Evolutionary conservation across 92 coral and sea anemone genomes (phyloP).

Genomic region (Paragorgia papillata): DNA sequence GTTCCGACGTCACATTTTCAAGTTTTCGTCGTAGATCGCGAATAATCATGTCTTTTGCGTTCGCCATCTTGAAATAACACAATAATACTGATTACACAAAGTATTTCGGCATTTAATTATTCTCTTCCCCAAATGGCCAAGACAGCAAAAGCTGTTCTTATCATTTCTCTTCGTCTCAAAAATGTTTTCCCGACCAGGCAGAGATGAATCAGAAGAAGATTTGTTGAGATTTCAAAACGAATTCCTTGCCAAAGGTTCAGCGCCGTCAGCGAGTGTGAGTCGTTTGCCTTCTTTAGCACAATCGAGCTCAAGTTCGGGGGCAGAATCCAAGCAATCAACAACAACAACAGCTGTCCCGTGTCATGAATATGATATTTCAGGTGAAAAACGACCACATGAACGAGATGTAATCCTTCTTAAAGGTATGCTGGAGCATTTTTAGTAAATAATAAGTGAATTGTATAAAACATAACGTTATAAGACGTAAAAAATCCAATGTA

Average conservation of each 20-base stretch:
- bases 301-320: constrained; percentile 20
- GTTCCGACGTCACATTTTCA: constrained; percentile 62
- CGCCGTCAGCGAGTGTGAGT: constrained; percentile 73
- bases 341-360: constrained; percentile 11
- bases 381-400: constrained; percentile 44
- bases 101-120: neutral
- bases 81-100: constrained; percentile 1
- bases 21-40: constrained; percentile 63
- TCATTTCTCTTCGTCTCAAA: neutral
- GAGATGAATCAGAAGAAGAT: constrained; percentile 84
- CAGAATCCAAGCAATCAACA: neutral
- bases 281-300: constrained; percentile 51
- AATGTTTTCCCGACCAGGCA: constrained; percentile 86
- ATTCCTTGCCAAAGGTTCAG: constrained; percentile 67
- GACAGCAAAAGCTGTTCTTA: neutral
- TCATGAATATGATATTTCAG: constrained; percentile 29
- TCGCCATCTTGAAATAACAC: constrained; percentile 79
- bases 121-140: no score
- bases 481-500: no score
- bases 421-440: no score
- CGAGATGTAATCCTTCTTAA: constrained; percentile 86
- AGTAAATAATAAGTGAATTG: no score
- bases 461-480: no score
- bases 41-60: constrained; percentile 60
- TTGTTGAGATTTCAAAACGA: constrained; percentile 74